A percentile compares a stretch with the other conserved stretches of the same genome.
phyloP scores from a whole-genome alignment of 2,888 invertebrate genomes.

The Loripinus fragilis region DNA sequence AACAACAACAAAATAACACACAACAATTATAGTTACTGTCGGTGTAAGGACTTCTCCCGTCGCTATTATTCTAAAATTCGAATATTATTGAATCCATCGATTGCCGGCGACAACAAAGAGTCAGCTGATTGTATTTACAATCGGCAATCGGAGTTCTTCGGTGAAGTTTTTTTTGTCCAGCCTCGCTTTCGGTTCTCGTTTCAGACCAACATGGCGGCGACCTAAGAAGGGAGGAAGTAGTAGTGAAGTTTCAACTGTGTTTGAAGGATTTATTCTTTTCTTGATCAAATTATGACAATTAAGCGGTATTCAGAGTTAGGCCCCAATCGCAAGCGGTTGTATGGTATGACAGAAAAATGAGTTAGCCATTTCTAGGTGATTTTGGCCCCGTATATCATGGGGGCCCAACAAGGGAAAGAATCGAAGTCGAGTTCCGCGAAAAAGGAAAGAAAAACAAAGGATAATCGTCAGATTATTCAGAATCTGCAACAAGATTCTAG shows the following conservation, averaged over 20 bases:
- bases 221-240: constrained; percentile 61
- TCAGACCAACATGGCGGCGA: constrained; percentile 66
- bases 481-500: constrained; percentile 54
- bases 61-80: too few species aligned
- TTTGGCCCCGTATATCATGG: constrained; percentile 61
- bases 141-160: neutral
- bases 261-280: constrained; percentile 4
- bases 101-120: constrained; percentile 17
- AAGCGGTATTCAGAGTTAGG: neutral
- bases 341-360: constrained; percentile 3
- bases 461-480: constrained; percentile 55
- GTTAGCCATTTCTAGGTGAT: neutral
- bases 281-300: neutral
- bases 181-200: constrained; percentile 51
- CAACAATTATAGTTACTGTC: too few species aligned
- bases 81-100: too few species aligned
- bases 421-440: constrained; percentile 46
- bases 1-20: too few species aligned
- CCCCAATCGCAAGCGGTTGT: neutral
- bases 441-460: constrained; percentile 62
- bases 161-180: constrained; percentile 27
- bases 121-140: constrained; percentile 20
- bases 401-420: constrained; percentile 70
- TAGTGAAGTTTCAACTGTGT: constrained; percentile 17
- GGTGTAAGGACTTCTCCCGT: too few species aligned